phyloP scores from a whole-genome alignment of 1,140 invertebrate genomes.

The Tribolium madens region DNA sequence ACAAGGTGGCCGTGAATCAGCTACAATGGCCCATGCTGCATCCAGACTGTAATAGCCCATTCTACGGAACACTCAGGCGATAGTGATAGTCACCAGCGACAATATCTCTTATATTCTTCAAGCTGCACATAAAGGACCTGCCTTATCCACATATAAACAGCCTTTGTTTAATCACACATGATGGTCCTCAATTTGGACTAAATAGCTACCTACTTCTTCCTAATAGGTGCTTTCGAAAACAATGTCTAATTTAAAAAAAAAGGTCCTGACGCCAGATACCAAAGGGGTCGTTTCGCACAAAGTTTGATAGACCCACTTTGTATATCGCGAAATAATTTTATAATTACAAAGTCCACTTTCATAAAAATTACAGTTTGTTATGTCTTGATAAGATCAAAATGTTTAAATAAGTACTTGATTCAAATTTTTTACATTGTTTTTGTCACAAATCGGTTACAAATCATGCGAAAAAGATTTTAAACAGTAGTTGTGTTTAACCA shows the following conservation, averaged over 20 bases:
- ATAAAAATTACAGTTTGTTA: neutral
- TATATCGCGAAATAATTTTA: neutral
- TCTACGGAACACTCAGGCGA: constrained; percentile 30
- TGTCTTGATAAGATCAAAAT: no score
- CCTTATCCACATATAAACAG: constrained; percentile 24
- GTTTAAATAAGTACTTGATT: no score
- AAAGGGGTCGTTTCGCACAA: neutral
- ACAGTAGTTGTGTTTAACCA: no score
- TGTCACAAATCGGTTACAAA: no score
- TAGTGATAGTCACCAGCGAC: constrained; percentile 41
- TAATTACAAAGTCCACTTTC: neutral
- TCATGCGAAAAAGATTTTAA: no score
- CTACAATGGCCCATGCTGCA: constrained; percentile 52
- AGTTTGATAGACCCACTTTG: neutral
- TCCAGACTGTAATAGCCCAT: constrained; percentile 49
- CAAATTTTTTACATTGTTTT: neutral
- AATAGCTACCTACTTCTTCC: constrained; percentile 13
- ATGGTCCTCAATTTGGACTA: constrained; percentile 23
- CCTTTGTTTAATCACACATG: constrained; percentile 36
- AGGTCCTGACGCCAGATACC: neutral
- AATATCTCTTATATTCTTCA: constrained; percentile 41
- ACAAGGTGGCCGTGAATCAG: constrained; percentile 64
- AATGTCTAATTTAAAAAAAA: constrained; percentile 9
- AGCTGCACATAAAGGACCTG: constrained; percentile 20
- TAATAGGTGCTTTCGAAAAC: constrained; percentile 12